Evolutionary conservation across 2,797 vertebrate species (phyloP), one percentile per base, ranked within the genome.

Genomic region (Natrix natrix): DNA sequence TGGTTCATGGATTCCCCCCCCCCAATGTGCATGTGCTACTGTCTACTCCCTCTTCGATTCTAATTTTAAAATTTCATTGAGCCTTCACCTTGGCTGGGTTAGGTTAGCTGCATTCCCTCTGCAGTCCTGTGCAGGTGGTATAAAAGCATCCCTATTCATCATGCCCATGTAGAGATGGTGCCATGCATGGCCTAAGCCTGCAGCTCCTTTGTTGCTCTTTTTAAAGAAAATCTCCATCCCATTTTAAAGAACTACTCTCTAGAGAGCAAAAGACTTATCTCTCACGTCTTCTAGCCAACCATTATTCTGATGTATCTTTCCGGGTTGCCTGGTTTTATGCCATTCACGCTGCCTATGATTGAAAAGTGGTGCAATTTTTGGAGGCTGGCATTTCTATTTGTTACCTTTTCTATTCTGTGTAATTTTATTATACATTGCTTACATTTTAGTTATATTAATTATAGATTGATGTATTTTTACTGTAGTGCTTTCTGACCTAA

Each of bases 1-100:
- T 48, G 74, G 17, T 8, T 22, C 32, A 78, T 43, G 7, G 8
- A 83, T 48, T 22, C 11, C 0, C 1, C 0, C 0, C 0, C 2
- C 37, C 20, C 14, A 20, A 83, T 48, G 17, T 43, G 37, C 37
- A 43, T 24, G 20, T 83, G 37, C 8, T 5, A 83, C 22, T 24
- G 17, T 48, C 74, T 24, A 48, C 22, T 83, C 74, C 43, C 37
- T 83, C 20, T 83, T 83, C 37, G 48, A 24, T 83, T 48, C 37
- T 83, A 48, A 48, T 48, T 83, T 48, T 83, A 24, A 83, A 83
- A 5, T 43, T 78, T 20, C 20, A 22, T 78, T 78, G 74, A 17
- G 8, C 17, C 32, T 43, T 78, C 37, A 43, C 37, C 32, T 78
- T 78, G 32, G 32, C 17, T 78, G 20, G 37, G 74, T 78, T 78